Evolutionary conservation across 1,140 invertebrate species (phyloP), one percentile per base, ranked within the genome.

Genomic region (Dufourea novaeangliae): DNA sequence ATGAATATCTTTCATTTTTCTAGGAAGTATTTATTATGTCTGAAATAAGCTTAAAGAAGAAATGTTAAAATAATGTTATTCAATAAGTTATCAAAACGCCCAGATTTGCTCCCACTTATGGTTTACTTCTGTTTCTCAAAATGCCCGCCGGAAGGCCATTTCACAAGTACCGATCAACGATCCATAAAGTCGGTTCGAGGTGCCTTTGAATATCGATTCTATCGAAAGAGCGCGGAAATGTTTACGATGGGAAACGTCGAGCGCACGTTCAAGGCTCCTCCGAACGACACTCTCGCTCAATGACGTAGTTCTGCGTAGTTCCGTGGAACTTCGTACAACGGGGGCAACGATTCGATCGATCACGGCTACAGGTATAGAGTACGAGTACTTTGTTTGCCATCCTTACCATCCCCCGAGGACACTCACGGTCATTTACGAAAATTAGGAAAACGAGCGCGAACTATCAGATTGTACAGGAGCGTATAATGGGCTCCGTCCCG

Each of bases 321-420:
- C 64, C 54, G 27, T 63, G n/a, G 11, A 46, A 79, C 46, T 76
- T 79, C 22, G 41, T 68, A 54, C 12, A 62, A 46, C 56, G 59
- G 69, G 64, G 64, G 73, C 68, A 83, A 78, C 64, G 82, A 80
- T 82, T 78, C 75, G 64, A 83, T 83, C 69, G 75, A 83, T 83
- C 64, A 71, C 57, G 14, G 22, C 14, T n/a, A n/a, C 37, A n/a
- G 17, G 0, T 41, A 46, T 27, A 63, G 25, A 54, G 12, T 29
- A 41, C 32, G 32, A 32, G 37, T 29, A 34, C 69, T 50, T 32
- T 62, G 41, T 52, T 75, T n/a, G 32, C 3, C 68, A 44, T 25
- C n/a, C 56, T 17, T 32, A 8, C 22, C 20, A 1, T 27, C 22
- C 11, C n/a, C 25, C 12, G 44, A 2, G 11, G 2, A 71, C 56